Base-by-base conservation (phyloP, 92 coral and sea anemone genomes). In the Porites divaricata region DNA sequence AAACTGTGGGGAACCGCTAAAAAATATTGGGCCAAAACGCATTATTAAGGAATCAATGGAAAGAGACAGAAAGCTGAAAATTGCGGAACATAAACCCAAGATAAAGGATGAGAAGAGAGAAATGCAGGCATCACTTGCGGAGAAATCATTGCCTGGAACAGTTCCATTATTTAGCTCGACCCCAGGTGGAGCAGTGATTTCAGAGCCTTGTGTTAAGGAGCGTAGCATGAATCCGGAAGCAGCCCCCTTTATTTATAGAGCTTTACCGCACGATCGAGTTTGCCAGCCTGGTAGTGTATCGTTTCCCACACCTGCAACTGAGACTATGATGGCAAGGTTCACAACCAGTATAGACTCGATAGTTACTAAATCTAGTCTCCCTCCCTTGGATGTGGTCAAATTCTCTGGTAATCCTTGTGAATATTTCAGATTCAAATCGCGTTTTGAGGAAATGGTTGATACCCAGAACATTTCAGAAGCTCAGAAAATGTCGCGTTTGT, bases 371-470 rank as follows among this genome's bases (percentile, higher is more conserved):
- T 26, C 35, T 1, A 26, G 35, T 26, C 83, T 91, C 63, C 92
- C 88, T 10, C 87, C 86, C 5, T 73, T 84, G 53, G 80, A 84
- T 45, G 85, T 85, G 9, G 90, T 81, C 50, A 88, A 85, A 83
- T 88, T 88, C 66, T 58, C 58, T 76, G 95, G 88, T 24, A 84
- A 80, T 66, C 85, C 90, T 15, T 70, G 77, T 64, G 85, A 64
- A 24, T 26, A 26, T 26, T 26, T 26, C 35, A 26, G 35, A 26
- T 26, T 26, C 23, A 84, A 76, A 62, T 63, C 92, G 49, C 81
- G 72, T 63, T 88, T 88, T 54, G 45, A 64, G 62, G 85, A 70
- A 22, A 83, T 88, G 88, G 92, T 88, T 26, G 35, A 26, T 50
- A 53, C 85, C n/a, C 86, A 83, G 81, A 76, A 89, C 63, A 71